Evolutionary conservation across 2,113 vertebrate species (phyloP), one percentile per base, ranked within the genome.

Genomic region (Aphelocoma coerulescens): DNA sequence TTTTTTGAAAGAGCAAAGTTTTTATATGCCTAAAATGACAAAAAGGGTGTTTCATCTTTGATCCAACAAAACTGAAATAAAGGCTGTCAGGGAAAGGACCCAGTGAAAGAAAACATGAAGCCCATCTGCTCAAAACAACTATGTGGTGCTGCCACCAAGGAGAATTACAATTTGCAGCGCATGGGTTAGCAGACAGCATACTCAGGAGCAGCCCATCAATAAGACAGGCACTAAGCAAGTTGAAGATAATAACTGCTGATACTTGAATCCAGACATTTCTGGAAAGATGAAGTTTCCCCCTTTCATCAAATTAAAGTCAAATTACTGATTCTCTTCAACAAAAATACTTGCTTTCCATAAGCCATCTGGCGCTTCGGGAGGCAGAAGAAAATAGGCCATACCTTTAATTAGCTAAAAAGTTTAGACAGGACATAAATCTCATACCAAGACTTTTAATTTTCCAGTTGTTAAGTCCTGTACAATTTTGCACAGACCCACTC

Each of bases 301-400:
- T 94, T 51, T 43, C 30, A 7, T 75, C 77, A 93, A 84, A 96
- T 78, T 74, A 48, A 94, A 91, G 35, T 65, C 68, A 89, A 84
- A n/a, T 57, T 75, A 63, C 20, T 0, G 1, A 63, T 71, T 54
- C n/a, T 78, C 35, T 91, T 95, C 69, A 71, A 21, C 10, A 7
- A 9, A 77, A 61, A 30, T 27, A 55, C 5, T 67, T 2, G 1
- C 26, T 91, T 78, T 78, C 73, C 33, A 24, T 87, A 55, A 63
- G 54, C 18, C 57, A 71, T 28, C 43, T 14, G 5, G 23, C 43
- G 39, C 27, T 94, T 48, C 82, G 63, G 21, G 27, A 78, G 39
- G 27, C 69, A 93, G 35, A 85, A 81, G 39, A 73, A 84, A 81
- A 73, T 30, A 65, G 30, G 39, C 18, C 54, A 57, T 68, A 61